These are phyloP conservation scores for Adela reaumurella DNA, from an alignment of 2,888 invertebrate species.

Conservation along the genomic window DNA sequence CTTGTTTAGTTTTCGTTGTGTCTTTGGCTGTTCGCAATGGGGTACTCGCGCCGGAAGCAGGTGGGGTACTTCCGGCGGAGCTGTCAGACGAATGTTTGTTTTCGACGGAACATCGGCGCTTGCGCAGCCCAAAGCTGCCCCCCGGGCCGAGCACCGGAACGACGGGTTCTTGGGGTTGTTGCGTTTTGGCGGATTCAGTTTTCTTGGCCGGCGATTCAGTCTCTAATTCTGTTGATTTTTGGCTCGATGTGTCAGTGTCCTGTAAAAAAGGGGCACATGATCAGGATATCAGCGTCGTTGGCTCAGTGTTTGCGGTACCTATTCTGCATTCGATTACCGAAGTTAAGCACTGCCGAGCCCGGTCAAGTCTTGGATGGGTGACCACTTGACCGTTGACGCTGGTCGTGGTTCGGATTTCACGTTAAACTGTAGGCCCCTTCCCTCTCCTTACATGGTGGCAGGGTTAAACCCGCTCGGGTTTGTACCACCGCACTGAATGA, in stretches of 20 bases:
- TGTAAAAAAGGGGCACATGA: constrained; percentile 17
- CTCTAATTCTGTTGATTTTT: constrained; percentile 34
- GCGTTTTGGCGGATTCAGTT: constrained; percentile 28
- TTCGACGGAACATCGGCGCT: constrained; percentile 58
- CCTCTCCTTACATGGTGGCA: too few relatives aligned
- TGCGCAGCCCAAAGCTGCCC: constrained; percentile 54
- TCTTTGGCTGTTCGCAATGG: constrained; percentile 39
- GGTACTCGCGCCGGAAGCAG: constrained; percentile 56
- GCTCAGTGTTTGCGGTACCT: too few relatives aligned
- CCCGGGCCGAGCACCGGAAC: constrained; percentile 21
- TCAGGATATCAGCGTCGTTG: too few relatives aligned
- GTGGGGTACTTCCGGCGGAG: constrained; percentile 58
- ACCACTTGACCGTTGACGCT: too few relatives aligned
- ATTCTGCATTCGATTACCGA: too few relatives aligned
- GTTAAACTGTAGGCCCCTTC: too few relatives aligned
- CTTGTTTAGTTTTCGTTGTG: constrained; percentile 26
- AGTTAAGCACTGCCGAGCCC: too few relatives aligned
- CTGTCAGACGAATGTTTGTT: constrained; percentile 56
- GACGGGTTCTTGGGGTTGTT: constrained; percentile 22
- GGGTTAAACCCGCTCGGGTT: too few relatives aligned
- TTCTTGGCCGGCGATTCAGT: constrained; percentile 37
- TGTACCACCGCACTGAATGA: too few relatives aligned
- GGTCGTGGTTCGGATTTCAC: too few relatives aligned
- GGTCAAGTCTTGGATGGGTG: too few relatives aligned
- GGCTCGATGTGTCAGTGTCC: constrained; percentile 36